Evolutionary conservation across 2,888 invertebrate genomes (phyloP).

Genomic region (Merodon equestris): DNA sequence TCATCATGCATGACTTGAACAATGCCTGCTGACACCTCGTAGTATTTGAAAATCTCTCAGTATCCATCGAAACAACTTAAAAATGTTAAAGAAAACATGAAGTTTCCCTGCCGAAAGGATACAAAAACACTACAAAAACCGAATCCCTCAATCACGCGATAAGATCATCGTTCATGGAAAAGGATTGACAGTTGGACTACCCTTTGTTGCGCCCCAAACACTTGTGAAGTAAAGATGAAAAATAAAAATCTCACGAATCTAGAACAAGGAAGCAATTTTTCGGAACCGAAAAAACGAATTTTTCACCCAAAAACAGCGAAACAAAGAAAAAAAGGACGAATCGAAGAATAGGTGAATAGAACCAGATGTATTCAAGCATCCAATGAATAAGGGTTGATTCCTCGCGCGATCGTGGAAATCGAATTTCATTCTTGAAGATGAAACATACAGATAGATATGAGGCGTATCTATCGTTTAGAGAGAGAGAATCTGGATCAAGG

Average conservation of each 20-base stretch:
- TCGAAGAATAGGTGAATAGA: constrained; percentile 13
- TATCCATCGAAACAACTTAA: no score
- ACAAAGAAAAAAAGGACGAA: constrained; percentile 1
- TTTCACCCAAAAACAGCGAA: constrained; percentile 36
- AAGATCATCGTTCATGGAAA: constrained; percentile 25
- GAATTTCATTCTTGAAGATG: constrained; percentile 17
- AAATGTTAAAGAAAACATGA: no score
- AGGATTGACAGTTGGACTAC: constrained; percentile 38
- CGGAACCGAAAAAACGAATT: constrained; percentile 30
- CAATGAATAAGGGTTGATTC: constrained; percentile 28
- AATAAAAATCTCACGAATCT: constrained; percentile 28
- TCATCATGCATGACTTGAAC: not conserved
- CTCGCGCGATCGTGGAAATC: constrained; percentile 27
- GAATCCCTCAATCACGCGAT: constrained; percentile 23
- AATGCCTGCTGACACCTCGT: not conserved
- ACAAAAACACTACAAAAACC: no score
- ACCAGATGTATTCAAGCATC: no score
- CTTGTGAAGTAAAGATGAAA: constrained; percentile 18
- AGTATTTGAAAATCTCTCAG: not conserved
- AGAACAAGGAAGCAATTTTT: constrained; percentile 40
- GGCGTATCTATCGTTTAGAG: constrained; percentile 14
- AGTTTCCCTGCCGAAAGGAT: no score
- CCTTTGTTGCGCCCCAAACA: constrained; percentile 8
- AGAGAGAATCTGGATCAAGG: constrained; percentile 33
- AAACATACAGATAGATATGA: constrained; percentile 15